Evolutionary conservation across 1,140 invertebrate species (phyloP), one percentile per base, ranked within the genome.

Genomic region (Heliconius hermathena): DNA sequence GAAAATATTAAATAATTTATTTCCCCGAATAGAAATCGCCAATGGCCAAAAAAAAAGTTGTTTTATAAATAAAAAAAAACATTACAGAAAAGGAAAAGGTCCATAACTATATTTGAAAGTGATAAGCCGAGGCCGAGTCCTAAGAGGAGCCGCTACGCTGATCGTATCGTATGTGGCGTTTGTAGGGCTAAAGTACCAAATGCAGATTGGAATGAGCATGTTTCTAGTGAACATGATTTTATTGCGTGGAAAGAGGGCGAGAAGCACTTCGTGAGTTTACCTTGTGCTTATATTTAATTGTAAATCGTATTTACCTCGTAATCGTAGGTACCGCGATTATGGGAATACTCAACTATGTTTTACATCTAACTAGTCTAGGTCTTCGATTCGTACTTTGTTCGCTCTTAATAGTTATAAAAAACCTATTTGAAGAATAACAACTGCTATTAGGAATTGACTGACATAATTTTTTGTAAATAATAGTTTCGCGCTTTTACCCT

Each of bases 241-340:
- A 86, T 91, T 41, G 90, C 88, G 36, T 90, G 88, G 88, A 82
- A 80, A 76, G 78, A 81, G 11, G 87, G 86, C 1, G n/a, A 82
- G 38, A 33, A 70, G 22, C 11, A 70, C 16, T 49, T 76, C 46
- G 36, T 41, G 16, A 66, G 26, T 66, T 16, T 4, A 66, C 8
- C 8, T 66, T 57, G 20, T 46, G 4, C 5, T 52, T 20, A 52
- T 52, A 18, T 52, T 52, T 52, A 18, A 52, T 52, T 52, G 16
- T 52, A 16, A 46, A 13, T 46, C 11, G 11, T 46, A 16, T 46
- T 46, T 13, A 4, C 33, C 33, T 33, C 33, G 33, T 33, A 33
- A 33, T 33, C 33, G 29, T 41, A 13, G 11, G 41, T 54, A 20
- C 16, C 20, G 20, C 6, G 49, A 54, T 54, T 54, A 54, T 20